A percentile compares a stretch with the other conserved stretches of the same genome.
Evolutionary conservation across 2,888 invertebrate species (phyloP).

Genomic region (Phytoseiulus persimilis): DNA sequence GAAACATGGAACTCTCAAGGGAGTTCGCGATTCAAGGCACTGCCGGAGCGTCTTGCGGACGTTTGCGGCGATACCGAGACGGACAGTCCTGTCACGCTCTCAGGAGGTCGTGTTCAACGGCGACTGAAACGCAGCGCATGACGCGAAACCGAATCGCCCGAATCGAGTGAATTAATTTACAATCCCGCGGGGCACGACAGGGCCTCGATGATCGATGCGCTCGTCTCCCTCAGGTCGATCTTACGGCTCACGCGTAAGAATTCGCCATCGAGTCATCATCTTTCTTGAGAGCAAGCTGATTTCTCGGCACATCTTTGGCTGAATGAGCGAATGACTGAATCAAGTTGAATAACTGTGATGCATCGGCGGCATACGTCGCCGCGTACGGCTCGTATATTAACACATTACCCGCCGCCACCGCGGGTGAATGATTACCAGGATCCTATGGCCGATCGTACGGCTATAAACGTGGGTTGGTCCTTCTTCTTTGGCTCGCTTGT

Average conservation of each 20-base stretch:
- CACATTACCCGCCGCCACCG: neutral
- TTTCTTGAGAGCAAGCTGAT: neutral
- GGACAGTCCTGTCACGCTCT: too few species aligned
- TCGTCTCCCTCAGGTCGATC: neutral
- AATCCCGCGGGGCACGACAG: neutral
- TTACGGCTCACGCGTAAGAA: neutral
- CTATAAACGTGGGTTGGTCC: neutral
- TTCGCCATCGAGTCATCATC: neutral
- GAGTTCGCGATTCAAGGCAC: neutral
- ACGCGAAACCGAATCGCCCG: too few species aligned
- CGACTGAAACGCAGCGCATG: too few species aligned
- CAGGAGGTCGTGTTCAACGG: too few species aligned
- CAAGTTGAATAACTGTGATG: neutral
- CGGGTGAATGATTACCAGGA: neutral
- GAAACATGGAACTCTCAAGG: neutral
- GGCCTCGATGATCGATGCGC: neutral
- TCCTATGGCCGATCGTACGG: neutral
- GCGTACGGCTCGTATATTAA: neutral
- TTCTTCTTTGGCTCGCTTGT: neutral
- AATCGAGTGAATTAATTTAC: too few species aligned
- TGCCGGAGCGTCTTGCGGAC: neutral
- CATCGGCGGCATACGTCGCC: neutral
- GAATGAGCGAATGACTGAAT: neutral
- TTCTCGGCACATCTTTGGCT: neutral
- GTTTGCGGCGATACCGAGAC: too few species aligned